phyloP scores from a whole-genome alignment of 2,113 vertebrate genomes.

The Brienomyrus brachyistius region DNA sequence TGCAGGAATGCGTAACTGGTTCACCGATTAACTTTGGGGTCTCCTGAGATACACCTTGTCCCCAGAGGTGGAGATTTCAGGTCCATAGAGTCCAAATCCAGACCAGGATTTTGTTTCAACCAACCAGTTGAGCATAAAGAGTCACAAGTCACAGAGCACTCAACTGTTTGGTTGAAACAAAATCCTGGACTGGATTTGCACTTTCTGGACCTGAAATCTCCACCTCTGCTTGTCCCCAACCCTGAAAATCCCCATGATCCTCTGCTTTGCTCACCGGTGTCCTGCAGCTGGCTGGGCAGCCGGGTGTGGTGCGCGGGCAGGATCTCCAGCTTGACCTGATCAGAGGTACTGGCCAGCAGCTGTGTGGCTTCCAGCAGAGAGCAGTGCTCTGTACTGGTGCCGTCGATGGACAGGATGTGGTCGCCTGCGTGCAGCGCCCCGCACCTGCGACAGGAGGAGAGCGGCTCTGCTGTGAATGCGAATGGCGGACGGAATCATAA shows the following conservation, averaged over 20 bases:
- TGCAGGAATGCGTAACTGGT: not conserved
- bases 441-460: constrained; percentile 58
- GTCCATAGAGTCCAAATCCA: too few relatives aligned
- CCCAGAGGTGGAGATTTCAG: not conserved
- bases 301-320: constrained; percentile 78
- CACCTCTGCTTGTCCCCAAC: not conserved
- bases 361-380: constrained; percentile 85
- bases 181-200: too few relatives aligned
- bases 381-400: constrained; percentile 89
- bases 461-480: not conserved
- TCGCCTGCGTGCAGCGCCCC: constrained; percentile 81
- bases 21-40: not conserved
- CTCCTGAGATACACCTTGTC: not conserved
- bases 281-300: constrained; percentile 72
- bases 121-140: too few relatives aligned
- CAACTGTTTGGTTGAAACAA: too few relatives aligned
- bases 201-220: too few relatives aligned
- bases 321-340: constrained; percentile 83
- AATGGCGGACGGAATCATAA: not conserved
- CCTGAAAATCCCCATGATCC: not conserved
- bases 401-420: constrained; percentile 90
- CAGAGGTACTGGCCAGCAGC: constrained; percentile 77
- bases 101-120: too few relatives aligned
- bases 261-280: constrained; percentile 72
- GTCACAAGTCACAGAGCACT: too few relatives aligned